These are phyloP conservation scores for Sciurus niger DNA, from an alignment of 2,113 vertebrate genomes.

Conservation along the genomic window DNA sequence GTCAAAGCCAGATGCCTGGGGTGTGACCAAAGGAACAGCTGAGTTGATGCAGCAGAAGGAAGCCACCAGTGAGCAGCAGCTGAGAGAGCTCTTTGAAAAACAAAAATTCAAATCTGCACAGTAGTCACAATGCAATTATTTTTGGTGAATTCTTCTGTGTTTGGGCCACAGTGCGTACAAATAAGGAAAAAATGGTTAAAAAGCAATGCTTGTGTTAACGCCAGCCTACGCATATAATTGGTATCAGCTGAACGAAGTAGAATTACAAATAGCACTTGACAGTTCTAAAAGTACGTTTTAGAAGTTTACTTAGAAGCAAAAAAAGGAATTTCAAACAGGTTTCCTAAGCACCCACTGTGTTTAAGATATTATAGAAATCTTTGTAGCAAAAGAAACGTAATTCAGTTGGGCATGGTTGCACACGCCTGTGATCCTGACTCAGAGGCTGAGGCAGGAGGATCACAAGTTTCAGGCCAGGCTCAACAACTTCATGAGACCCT, in stretches of 20 bases:
- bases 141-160: not conserved
- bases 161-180: not conserved
- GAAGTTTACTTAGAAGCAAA: slow-evolving; percentile 56
- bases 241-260: not conserved
- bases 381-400: slow-evolving; percentile 30
- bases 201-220: not conserved
- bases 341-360: not conserved
- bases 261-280: not conserved
- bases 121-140: not conserved
- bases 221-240: not conserved
- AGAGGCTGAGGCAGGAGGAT: not conserved
- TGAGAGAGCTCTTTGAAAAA: slow-evolving; percentile 94
- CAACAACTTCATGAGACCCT: not conserved
- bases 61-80: slow-evolving; percentile 93
- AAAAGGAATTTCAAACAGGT: slow-evolving; percentile 19
- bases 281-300: slow-evolving; percentile 3
- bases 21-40: slow-evolving; percentile 95
- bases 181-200: slow-evolving; percentile 21
- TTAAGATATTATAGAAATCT: not conserved
- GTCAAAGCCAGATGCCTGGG: slow-evolving; percentile 95
- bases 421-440: not conserved
- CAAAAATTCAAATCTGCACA: slow-evolving; percentile 84
- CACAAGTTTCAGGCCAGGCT: not conserved
- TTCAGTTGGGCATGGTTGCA: not conserved
- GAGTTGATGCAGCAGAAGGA: slow-evolving; percentile 98